Evolutionary conservation across 2,797 vertebrate genomes (phyloP), one percentile per base, ranked within the genome.

Genomic region (Otus scops): DNA sequence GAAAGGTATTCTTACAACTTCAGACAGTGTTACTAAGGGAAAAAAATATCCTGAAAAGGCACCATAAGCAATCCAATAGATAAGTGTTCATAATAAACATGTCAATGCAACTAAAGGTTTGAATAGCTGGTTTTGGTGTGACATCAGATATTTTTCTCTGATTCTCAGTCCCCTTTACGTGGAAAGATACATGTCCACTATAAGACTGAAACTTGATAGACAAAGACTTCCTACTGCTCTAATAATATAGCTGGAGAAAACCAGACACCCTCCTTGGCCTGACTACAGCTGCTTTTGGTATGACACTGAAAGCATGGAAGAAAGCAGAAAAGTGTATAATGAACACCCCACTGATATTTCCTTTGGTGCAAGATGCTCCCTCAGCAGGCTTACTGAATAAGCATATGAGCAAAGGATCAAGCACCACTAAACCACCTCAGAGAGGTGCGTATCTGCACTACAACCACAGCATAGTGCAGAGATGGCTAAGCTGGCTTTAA

Each of bases 361-460:
- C 54, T 69, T 34, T 43, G 34, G 51, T 69, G 77, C n/a, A 89
- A 73, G 61, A 27, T 50, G 59, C 15, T 78, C 61, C 73, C 45
- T 75, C 23, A 13, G 32, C 9, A 63, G 73, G 24, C 7, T 67
- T 36, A 26, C 9, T 15, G 19, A 69, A 39, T 1, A 3, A 61
- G 41, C 3, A 5, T 13, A 13, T 2, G 19, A 81, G 57, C 30
- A 78, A 77, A 75, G 57, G 32, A 64, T 20, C 36, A 21, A 39
- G 45, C 68, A 63, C 12, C 34, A 13, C 41, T 39, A 28, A 78
- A 82, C 30, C 1, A 2, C 79, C 10, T 39, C 38, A 39, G 38
- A 39, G 36, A 14, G 3, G 2, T 74, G 28, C 0, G 0, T 2
- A 0, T 21, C 76, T 73, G 36, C 48, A 20, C 26, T 70, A 13